Base-by-base conservation (phyloP, 2,888 invertebrate species). In the Cephus rjabovi region DNA sequence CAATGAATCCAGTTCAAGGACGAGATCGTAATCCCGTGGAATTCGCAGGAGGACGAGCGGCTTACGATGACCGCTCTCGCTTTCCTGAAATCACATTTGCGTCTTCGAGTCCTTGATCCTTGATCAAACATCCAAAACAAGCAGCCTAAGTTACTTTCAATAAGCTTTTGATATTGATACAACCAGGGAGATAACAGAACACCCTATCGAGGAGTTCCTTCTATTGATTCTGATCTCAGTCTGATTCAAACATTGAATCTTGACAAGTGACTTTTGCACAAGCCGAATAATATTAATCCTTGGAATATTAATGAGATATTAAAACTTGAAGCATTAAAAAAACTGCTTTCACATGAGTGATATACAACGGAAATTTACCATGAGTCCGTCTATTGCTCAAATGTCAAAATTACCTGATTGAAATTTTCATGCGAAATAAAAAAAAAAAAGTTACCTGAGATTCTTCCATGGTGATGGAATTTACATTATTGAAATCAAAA, bases 21-120 rank as follows among this genome's bases (percentile, higher is more conserved):
- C 98, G 81, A 98, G 93, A 92, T 98, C 98, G 88, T 98, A 98
- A 92, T 98, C 98, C 74, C 96, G 94, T 0, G 96, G 96, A 15
- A 97, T 96, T 68, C 97, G 93, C 71, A 97, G 92, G 37, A 98
- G 92, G 11, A 98, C 95, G 89, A 98, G 93, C 0, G 98, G 98
- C 77, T 91, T 91, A 70, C 96, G 95, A 90, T 95, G 96, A 85
- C 95, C 95, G 77, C 93, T 94, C 75, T 95, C 94, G 78, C 93
- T 92, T 89, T 95, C 94, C 94, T 94, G 89, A 81, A 90, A 90
- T 77, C 78, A 81, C 76, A 70, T 37, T 77, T 56, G 74, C 40
- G 40, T 56, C 40, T 56, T 23, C 23, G 23, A 56, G 34, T 79
- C 79, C 34, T 73, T 56, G 31, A 69, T 76, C 12, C 34, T 31